A percentile compares a stretch with the other conserved stretches of the same genome.
Evolutionary conservation across 2,888 invertebrate genomes (phyloP).

Genomic region (Leptopilina drosophilae): DNA sequence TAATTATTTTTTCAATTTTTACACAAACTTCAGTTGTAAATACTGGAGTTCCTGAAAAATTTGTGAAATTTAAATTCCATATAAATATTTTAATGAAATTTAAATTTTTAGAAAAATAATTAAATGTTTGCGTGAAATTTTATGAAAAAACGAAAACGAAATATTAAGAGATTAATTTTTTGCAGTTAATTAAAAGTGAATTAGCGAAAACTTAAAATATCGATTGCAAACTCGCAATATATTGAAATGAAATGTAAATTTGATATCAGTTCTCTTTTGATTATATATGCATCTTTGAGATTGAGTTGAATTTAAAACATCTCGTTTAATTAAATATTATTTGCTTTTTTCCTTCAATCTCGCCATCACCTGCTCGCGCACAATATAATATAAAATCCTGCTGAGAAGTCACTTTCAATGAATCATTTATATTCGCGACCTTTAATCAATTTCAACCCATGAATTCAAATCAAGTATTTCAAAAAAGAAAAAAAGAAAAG

Average conservation of each 20-base stretch:
- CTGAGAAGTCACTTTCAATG: slow-evolving; percentile 36
- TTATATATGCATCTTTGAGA: slow-evolving; percentile 24
- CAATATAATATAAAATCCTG: background rate
- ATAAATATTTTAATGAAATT: too few relatives aligned
- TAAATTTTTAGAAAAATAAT: too few relatives aligned
- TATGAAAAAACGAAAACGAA: too few relatives aligned
- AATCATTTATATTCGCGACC: slow-evolving; percentile 20
- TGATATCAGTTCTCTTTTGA: slow-evolving; percentile 7
- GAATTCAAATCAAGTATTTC: background rate
- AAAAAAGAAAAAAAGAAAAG: background rate
- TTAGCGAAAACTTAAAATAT: background rate
- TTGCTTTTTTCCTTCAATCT: slow-evolving; percentile 9
- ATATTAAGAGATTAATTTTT: background rate
- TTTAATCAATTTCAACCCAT: slow-evolving; percentile 33
- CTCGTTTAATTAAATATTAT: slow-evolving; percentile 16
- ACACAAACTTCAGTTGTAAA: too few relatives aligned
- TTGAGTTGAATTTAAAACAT: slow-evolving; percentile 21
- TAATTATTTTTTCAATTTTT: too few relatives aligned
- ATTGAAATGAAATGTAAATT: background rate
- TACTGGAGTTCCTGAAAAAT: too few relatives aligned
- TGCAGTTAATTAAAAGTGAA: background rate
- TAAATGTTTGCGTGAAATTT: too few relatives aligned
- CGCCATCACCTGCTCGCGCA: background rate
- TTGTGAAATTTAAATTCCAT: too few relatives aligned
- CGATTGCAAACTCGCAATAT: background rate